Evolutionary conservation across 2,888 invertebrate species (phyloP).

Genomic region (Pimpla rufipes): DNA sequence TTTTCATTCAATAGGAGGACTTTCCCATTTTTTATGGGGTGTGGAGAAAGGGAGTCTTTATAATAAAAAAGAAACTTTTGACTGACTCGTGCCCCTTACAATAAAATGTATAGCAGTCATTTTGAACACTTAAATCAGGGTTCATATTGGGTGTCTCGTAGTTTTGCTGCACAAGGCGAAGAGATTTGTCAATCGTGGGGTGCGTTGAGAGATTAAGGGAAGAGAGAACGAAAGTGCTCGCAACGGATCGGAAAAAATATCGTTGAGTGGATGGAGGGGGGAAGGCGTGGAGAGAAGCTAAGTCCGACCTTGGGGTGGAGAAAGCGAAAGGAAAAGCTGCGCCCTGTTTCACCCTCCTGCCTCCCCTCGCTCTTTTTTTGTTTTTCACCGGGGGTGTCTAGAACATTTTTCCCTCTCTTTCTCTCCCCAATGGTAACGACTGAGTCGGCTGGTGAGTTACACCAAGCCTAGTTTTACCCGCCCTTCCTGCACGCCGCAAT

Average conservation of each 20-base stretch:
- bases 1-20: no score
- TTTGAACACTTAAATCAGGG: neutral
- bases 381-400: conserved; percentile 16
- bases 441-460: conserved; percentile 20
- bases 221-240: conserved; percentile 3
- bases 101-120: no score
- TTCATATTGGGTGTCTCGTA: neutral
- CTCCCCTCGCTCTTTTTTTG: conserved; percentile 7
- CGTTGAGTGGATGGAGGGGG: conserved; percentile 27
- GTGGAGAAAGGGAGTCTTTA: no score
- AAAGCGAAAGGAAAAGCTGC: neutral
- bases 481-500: conserved; percentile 23
- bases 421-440: neutral
- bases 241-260: conserved; percentile 34
- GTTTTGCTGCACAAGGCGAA: neutral
- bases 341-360: neutral
- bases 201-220: conserved; percentile 16
- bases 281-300: conserved; percentile 41
- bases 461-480: conserved; percentile 13
- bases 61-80: no score
- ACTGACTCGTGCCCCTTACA: no score
- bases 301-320: neutral
- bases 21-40: no score
- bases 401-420: conserved; percentile 16
- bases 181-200: conserved; percentile 31